Conservation (phyloP, 2,888 invertebrate species). For the Pseudococcus longispinus region DNA sequence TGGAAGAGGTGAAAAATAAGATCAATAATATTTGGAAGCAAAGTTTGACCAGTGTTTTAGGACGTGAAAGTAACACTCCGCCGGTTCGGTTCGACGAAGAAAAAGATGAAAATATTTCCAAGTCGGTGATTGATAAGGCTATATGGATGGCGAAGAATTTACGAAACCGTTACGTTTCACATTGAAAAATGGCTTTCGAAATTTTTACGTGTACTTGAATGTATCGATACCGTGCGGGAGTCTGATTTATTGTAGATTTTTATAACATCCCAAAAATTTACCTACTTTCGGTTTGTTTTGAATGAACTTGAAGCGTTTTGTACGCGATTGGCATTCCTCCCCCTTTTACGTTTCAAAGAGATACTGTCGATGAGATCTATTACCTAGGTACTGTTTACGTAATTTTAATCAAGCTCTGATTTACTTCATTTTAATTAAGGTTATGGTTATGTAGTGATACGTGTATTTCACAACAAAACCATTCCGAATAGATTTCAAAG, state of each 20-base stretch:
- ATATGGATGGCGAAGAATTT: not conserved
- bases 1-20: not conserved
- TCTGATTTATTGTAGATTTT: not conserved
- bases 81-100: not conserved
- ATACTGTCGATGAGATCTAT: not conserved
- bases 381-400: not conserved
- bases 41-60: constrained; percentile 12
- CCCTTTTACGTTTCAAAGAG: not conserved
- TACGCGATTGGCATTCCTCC: not conserved
- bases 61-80: not conserved
- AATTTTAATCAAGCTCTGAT: not conserved
- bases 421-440: not conserved
- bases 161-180: not conserved
- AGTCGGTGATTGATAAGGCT: not conserved
- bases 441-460: not conserved
- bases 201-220: not conserved
- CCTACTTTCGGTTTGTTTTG: not conserved
- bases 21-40: not conserved
- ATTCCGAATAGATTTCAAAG: no score
- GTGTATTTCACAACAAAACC: not conserved
- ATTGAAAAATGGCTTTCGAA: not conserved
- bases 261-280: not conserved
- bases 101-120: not conserved
- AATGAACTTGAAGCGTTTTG: not conserved
- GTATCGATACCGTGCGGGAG: not conserved